These are phyloP conservation scores for Apeira syringaria DNA, from an alignment of 2,888 invertebrate genomes.

Conservation along the genomic window DNA sequence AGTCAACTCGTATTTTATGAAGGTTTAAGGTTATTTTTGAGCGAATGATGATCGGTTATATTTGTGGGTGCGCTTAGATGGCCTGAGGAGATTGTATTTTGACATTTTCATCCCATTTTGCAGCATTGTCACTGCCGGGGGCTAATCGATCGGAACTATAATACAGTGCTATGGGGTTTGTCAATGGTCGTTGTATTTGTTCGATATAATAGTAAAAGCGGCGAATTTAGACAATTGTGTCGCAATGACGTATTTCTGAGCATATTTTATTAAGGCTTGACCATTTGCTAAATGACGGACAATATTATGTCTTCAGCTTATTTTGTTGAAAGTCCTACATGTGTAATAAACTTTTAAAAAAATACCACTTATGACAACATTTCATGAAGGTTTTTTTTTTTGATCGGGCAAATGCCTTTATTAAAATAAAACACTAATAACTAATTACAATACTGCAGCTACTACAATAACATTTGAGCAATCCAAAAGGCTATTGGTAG, in stretches of 20 bases:
- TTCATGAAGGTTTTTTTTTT: too few relatives aligned
- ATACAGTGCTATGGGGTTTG: slow-evolving; percentile 35
- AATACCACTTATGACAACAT: too few relatives aligned
- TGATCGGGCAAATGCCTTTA: too few relatives aligned
- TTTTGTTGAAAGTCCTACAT: too few relatives aligned
- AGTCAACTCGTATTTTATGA: not conserved
- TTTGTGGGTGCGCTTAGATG: slow-evolving; percentile 47
- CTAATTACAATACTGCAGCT: too few relatives aligned
- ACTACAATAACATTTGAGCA: too few relatives aligned
- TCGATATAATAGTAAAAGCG: slow-evolving; percentile 24
- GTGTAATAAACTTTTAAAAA: too few relatives aligned
- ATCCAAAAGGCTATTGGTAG: too few relatives aligned
- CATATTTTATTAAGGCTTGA: not conserved
- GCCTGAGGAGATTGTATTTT: slow-evolving; percentile 74
- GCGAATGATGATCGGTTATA: slow-evolving; percentile 2
- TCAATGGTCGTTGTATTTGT: slow-evolving; percentile 23
- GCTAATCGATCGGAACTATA: slow-evolving; percentile 71
- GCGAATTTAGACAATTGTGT: slow-evolving; percentile 11
- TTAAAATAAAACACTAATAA: too few relatives aligned
- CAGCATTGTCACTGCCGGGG: slow-evolving; percentile 60
- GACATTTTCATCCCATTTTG: slow-evolving; percentile 80
- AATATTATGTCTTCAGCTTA: too few relatives aligned
- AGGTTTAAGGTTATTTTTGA: slow-evolving; percentile 25
- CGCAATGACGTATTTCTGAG: slow-evolving; percentile 1
- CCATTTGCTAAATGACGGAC: too few relatives aligned